Percentiles rank a stretch among this genome's conserved stretches.
phyloP scores from a whole-genome alignment of 2,797 vertebrate species.

The Rallus crepitans region DNA sequence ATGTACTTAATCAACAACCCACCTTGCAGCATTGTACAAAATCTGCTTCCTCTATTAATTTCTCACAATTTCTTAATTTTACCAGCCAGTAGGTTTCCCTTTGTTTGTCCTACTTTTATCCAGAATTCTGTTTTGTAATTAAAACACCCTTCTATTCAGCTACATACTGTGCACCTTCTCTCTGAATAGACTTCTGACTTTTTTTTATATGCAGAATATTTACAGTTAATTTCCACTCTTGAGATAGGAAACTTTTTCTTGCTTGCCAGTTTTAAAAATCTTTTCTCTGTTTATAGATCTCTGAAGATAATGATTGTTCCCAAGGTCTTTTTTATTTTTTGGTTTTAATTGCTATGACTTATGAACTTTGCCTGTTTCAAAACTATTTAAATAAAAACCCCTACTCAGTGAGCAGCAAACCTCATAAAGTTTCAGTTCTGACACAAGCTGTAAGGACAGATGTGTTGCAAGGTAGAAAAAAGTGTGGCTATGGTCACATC shows the following conservation, averaged over 20 bases:
- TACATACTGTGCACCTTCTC: background rate
- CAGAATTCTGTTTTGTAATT: constrained; percentile 59
- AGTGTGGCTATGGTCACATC: background rate
- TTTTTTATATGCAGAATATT: background rate
- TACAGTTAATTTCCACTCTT: background rate
- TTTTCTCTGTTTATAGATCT: background rate
- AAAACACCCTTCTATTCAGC: constrained; percentile 31
- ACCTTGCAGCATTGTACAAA: constrained; percentile 5
- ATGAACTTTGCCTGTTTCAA: background rate
- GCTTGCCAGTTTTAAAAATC: background rate
- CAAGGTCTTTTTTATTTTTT: background rate
- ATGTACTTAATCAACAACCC: constrained; percentile 28
- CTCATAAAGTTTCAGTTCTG: background rate
- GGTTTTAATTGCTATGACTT: constrained; percentile 4
- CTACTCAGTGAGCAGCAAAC: background rate
- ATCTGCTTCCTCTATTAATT: constrained; percentile 54
- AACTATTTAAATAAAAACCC: background rate
- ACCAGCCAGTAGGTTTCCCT: constrained; percentile 40
- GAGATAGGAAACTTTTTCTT: background rate
- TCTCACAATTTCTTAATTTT: constrained; percentile 59
- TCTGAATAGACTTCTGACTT: background rate
- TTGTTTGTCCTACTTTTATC: constrained; percentile 48
- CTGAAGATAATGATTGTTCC: constrained; percentile 38
- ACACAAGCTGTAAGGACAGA: background rate
- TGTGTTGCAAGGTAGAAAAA: background rate